phyloP scores from a whole-genome alignment of 2,113 vertebrate species.

The Rhadina sibilatrix region DNA sequence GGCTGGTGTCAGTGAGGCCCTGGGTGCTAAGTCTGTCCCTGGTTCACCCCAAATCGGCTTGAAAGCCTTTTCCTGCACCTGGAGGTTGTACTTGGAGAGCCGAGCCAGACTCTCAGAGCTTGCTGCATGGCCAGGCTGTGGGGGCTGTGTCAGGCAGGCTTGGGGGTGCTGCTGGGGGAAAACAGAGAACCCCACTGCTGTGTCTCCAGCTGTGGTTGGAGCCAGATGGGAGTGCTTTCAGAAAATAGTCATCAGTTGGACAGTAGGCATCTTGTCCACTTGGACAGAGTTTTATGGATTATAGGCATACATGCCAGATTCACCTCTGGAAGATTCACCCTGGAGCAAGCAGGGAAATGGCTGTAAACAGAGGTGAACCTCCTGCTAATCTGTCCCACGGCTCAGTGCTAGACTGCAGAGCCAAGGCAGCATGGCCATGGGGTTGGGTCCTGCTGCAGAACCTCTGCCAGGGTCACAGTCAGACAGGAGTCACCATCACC shows the following conservation, averaged over 20 bases:
- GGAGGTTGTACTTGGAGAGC: neutral
- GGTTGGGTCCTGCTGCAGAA: neutral
- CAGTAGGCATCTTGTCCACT: neutral
- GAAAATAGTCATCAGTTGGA: neutral
- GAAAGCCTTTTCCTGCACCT: neutral
- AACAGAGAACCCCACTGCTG: neutral
- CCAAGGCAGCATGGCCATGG: neutral
- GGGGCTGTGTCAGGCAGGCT: neutral
- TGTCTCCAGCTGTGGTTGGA: neutral
- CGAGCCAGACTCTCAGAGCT: rapidly evolving
- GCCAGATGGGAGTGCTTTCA: neutral
- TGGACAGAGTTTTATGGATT: neutral
- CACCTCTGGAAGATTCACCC: neutral
- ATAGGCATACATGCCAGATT: neutral
- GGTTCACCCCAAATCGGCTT: neutral
- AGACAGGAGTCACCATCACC: neutral
- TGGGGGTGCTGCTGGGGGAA: neutral
- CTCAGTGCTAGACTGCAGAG: neutral
- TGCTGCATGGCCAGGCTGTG: rapidly evolving
- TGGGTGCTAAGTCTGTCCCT: neutral
- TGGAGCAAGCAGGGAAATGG: neutral
- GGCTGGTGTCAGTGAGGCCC: neutral
- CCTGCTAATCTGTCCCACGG: neutral
- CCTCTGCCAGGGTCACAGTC: neutral
- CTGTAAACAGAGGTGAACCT: neutral